Percentiles rank a stretch among this genome's conserved stretches.
Evolutionary conservation across 2,113 vertebrate species (phyloP).

Genomic region (Scomber japonicus): DNA sequence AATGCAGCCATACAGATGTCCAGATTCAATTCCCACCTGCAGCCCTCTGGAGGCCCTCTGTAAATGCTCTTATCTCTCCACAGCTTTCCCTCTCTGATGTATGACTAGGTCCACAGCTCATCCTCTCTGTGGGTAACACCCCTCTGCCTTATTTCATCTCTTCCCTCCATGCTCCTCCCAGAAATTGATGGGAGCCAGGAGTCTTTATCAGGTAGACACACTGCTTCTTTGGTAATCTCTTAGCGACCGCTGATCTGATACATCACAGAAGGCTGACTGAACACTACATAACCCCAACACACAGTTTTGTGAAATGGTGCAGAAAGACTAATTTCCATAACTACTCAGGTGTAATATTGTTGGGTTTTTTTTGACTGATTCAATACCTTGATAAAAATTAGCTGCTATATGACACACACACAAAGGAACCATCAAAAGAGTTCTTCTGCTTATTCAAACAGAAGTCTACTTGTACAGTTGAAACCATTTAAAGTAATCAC

Average conservation of each 20-base stretch:
- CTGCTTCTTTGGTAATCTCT: background rate
- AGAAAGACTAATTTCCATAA: too few relatives aligned
- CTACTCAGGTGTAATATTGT: too few relatives aligned
- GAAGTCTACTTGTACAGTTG: too few relatives aligned
- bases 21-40: background rate
- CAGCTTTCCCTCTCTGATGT: background rate
- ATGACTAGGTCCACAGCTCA: too few relatives aligned
- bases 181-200: background rate
- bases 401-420: too few relatives aligned
- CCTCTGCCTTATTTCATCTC: conserved; percentile 7
- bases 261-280: background rate
- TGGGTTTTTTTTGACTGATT: background rate
- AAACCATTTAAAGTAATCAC: too few relatives aligned
- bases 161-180: background rate
- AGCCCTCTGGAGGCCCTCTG: background rate
- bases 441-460: too few relatives aligned
- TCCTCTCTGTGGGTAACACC: background rate
- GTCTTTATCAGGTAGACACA: background rate
- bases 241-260: background rate
- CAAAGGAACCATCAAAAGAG: too few relatives aligned
- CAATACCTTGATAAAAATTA: too few relatives aligned
- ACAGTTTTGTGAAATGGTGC: background rate
- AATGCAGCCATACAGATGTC: background rate
- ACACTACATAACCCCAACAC: background rate
- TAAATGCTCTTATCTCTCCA: background rate